A percentile compares a stretch with the other conserved stretches of the same genome.
These are phyloP conservation scores for Amphimedon queenslandica DNA, from an alignment of 37 sponge, comb jelly and placozoan species.

Conservation along the genomic window DNA sequence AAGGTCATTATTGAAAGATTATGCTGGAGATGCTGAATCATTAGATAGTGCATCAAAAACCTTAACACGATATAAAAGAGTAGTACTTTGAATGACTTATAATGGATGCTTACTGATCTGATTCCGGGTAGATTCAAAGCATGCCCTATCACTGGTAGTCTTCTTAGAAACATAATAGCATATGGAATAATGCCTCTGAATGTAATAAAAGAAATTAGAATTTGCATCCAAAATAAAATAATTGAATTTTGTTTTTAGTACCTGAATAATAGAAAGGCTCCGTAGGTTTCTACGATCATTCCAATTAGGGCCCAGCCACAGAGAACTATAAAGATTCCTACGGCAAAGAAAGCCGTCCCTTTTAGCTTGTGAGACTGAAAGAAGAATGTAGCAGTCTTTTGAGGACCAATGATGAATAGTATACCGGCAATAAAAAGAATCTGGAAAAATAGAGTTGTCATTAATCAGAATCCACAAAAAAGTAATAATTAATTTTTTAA, in stretches of 20 bases:
- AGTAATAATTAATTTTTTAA: no score
- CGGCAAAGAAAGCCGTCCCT: slow-evolving; percentile 87
- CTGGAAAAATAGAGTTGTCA: slow-evolving; percentile 33
- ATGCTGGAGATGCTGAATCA: slow-evolving; percentile 56
- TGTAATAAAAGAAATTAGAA: no score
- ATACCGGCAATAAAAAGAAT: slow-evolving; percentile 93
- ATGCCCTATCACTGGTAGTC: slow-evolving; percentile 86
- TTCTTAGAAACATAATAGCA: slow-evolving; percentile 71
- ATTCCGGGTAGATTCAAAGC: slow-evolving; percentile 86
- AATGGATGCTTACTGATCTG: slow-evolving; percentile 49
- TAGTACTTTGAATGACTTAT: not conserved
- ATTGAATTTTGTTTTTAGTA: slow-evolving; percentile 11
- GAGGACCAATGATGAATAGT: slow-evolving; percentile 83
- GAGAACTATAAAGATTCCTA: slow-evolving; percentile 85
- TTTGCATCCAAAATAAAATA: not conserved
- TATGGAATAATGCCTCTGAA: slow-evolving; percentile 90
- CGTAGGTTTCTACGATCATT: slow-evolving; percentile 90
- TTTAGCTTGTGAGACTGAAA: slow-evolving; percentile 87
- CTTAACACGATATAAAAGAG: slow-evolving; percentile 6
- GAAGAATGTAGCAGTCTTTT: slow-evolving; percentile 90
- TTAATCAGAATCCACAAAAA: no score
- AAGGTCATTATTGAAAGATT: not conserved
- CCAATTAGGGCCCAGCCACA: slow-evolving; percentile 94
- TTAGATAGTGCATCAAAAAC: slow-evolving; percentile 36
- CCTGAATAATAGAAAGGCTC: slow-evolving; percentile 89